Conservation (phyloP, 2,888 invertebrate species). For the Caenorhabditis sulstoni region DNA sequence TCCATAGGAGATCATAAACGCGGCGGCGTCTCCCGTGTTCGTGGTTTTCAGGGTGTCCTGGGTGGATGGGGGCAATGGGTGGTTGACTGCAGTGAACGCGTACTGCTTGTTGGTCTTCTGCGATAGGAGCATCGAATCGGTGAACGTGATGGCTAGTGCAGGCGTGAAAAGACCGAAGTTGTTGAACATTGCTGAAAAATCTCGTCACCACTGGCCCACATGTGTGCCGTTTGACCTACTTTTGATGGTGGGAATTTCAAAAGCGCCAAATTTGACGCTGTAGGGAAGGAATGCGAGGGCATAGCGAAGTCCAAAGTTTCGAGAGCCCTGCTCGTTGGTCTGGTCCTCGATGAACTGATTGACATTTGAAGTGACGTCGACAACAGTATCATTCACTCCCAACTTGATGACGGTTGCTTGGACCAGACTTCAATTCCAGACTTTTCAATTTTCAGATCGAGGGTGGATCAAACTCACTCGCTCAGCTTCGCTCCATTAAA, state of each 20-base stretch:
- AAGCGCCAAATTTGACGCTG: neutral
- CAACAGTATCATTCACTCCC: slow-evolving; percentile 36
- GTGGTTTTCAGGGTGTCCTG: slow-evolving; percentile 69
- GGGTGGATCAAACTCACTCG: slow-evolving; percentile 5
- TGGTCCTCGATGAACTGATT: slow-evolving; percentile 33
- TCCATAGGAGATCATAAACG: slow-evolving; percentile 52
- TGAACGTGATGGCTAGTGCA: slow-evolving; percentile 66
- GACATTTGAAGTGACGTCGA: slow-evolving; percentile 32
- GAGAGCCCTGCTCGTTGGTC: slow-evolving; percentile 57
- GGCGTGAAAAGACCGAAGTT: slow-evolving; percentile 72
- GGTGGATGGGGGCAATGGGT: slow-evolving; percentile 71
- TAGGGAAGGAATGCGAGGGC: slow-evolving; percentile 64
- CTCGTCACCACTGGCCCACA: no score
- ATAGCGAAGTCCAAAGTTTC: slow-evolving; percentile 71
- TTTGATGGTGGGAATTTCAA: slow-evolving; percentile 16
- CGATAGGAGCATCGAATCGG: slow-evolving; percentile 66
- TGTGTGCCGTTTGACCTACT: slow-evolving; percentile 9
- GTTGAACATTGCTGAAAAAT: slow-evolving; percentile 65
- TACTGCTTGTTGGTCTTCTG: slow-evolving; percentile 35
- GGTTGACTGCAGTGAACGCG: slow-evolving; percentile 65
- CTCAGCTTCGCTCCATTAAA: slow-evolving; percentile 27
- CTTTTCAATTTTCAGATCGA: neutral
- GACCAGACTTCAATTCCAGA: slow-evolving; percentile 31
- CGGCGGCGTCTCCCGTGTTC: slow-evolving; percentile 37
- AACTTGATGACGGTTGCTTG: slow-evolving; percentile 18